Evolutionary conservation across 1,140 invertebrate genomes (phyloP).

Genomic region (Cyclargus thomasi): DNA sequence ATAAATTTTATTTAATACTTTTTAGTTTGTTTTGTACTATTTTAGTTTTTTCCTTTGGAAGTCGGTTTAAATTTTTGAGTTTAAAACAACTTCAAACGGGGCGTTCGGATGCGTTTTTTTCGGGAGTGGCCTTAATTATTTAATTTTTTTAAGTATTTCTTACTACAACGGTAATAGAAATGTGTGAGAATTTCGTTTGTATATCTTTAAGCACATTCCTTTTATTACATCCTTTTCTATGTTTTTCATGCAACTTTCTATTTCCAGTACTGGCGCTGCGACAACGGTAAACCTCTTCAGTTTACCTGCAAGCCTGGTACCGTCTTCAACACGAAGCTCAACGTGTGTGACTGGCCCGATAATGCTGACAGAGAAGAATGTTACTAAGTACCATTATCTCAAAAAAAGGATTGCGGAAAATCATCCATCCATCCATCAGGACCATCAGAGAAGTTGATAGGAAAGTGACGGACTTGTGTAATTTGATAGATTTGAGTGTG

Average conservation of each 20-base stretch:
- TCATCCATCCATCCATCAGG: too few species aligned
- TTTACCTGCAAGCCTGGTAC: constrained; percentile 83
- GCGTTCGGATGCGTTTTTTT: too few species aligned
- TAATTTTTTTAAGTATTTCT: too few species aligned
- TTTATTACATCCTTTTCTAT: background rate
- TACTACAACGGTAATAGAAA: too few species aligned
- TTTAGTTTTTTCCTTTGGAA: too few species aligned
- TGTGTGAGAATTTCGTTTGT: too few species aligned
- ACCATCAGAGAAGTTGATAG: background rate
- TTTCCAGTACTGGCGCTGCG: constrained; percentile 87
- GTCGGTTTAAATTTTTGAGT: too few species aligned
- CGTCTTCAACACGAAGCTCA: constrained; percentile 81
- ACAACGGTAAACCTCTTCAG: constrained; percentile 82
- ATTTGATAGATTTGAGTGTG: background rate
- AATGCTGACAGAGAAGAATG: constrained; percentile 81
- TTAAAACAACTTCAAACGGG: too few species aligned
- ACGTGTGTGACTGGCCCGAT: constrained; percentile 87
- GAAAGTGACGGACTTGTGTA: background rate
- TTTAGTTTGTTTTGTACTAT: too few species aligned
- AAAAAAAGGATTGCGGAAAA: background rate
- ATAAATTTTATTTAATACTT: too few species aligned
- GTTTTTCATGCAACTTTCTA: constrained; percentile 18
- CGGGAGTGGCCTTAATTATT: too few species aligned
- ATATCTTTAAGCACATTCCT: too few species aligned
- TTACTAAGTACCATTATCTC: background rate